Evolutionary conservation across 2,888 invertebrate species (phyloP), one percentile per base, ranked within the genome.

Genomic region (Pycnomerus fuliginosus): DNA sequence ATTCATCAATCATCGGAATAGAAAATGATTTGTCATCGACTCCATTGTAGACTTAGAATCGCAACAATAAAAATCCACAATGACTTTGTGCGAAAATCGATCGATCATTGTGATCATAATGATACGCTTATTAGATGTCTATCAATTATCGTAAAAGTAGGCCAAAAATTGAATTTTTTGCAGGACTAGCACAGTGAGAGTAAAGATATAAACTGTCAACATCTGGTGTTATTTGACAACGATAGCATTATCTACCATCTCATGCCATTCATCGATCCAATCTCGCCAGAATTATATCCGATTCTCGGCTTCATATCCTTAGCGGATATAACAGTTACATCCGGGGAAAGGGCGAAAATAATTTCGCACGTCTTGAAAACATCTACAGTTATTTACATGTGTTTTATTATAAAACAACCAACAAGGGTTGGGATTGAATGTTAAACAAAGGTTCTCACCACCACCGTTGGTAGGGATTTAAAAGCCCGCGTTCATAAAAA

Each of bases 71-170:
- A 47, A 47, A 23, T 50, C 35, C 37, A 45, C 46, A 51, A 50
- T 52, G 39, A 41, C 41, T 36, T 36, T 38, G 12, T 16, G 16
- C 30, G 11, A 8, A 28, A 43, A 42, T 15, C 40, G 44, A 64
- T 64, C 64, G 51, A 64, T 64, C 64, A 64, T 58, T 46, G 44
- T 32, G 48, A 47, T 53, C 50, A 58, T 63, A 63, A 65, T 65
- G 65, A 63, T 65, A 65, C 64, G 65, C 61, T 63, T 64, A 62
- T 65, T 65, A 64, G 64, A 65, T 53, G 53, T 60, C 47, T 65
- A 65, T 65, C 65, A 64, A 65, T 62, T 62, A 61, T 52, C 36
- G 35, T 20, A 5, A 8, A 5, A 4, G 20, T 20, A 8, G 20
- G 20, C 8, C 20, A 20, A 20, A 4, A 8, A 8, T 8, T 20